A percentile compares a stretch with the other conserved stretches of the same genome.
phyloP scores from a whole-genome alignment of 2,113 vertebrate genomes.

The Colistium nudipinnis region DNA sequence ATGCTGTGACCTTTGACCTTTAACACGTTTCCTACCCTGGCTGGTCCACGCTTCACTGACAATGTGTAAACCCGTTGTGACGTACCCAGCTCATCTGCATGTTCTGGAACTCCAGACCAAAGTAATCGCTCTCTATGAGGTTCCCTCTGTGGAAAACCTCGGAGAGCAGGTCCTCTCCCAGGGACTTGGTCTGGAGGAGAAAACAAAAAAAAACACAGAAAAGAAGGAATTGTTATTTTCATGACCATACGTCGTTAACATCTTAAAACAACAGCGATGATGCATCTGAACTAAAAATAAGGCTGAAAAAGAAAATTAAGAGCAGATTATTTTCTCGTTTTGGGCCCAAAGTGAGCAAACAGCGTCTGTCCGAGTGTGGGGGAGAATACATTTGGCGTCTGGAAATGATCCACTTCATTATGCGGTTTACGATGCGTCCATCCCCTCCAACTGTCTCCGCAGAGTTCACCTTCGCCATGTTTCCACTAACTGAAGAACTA shows the following conservation, averaged over 20 bases:
- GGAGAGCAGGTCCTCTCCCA: slow-evolving; percentile 84
- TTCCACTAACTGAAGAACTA: slow-evolving; percentile 79
- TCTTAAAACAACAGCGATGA: slow-evolving; percentile 8
- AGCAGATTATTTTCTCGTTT: background rate
- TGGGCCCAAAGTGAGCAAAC: background rate
- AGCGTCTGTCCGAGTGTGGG: slow-evolving; percentile 20
- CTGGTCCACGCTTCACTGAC: background rate
- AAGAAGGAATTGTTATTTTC: slow-evolving; percentile 24
- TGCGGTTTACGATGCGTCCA: slow-evolving; percentile 26
- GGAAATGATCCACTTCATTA: slow-evolving; percentile 51
- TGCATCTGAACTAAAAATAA: background rate
- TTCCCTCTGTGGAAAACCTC: slow-evolving; percentile 90
- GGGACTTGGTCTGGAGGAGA: slow-evolving; percentile 83
- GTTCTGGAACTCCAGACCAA: slow-evolving; percentile 95
- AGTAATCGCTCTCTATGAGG: slow-evolving; percentile 95
- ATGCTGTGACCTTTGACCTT: slow-evolving; percentile 27
- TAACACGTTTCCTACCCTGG: background rate
- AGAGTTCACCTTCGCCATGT: too few relatives aligned
- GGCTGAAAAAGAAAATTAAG: background rate
- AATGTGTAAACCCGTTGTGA: slow-evolving; percentile 44
- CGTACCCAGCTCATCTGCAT: slow-evolving; percentile 91
- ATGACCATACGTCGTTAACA: slow-evolving; percentile 20
- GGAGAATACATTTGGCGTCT: slow-evolving; percentile 46
- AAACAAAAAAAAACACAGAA: slow-evolving; percentile 16
- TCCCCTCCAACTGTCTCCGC: slow-evolving; percentile 40